Base-by-base conservation (phyloP, 2,797 vertebrate genomes). In the Moxostoma hubbsi region DNA sequence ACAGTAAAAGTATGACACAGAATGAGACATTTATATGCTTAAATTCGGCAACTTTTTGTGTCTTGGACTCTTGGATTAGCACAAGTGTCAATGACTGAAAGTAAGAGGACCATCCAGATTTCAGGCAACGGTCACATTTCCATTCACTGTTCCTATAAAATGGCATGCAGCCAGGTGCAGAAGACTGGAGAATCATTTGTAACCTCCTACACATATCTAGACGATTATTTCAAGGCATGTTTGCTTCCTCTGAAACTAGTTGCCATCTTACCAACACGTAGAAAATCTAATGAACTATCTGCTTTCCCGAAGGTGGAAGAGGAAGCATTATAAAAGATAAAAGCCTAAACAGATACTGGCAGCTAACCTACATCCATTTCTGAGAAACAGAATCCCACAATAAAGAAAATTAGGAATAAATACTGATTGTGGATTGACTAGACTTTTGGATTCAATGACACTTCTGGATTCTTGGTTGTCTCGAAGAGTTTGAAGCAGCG, bases 171-270 rank as follows among this genome's bases (percentile, higher is more conserved):
- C 13, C 85, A 81, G 71, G 66, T 84, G 51, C 65, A 64, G n/a
- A 18, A 63, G 69, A 79, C 36, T 58, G 78, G 57, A 24, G 45
- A 72, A 72, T 64, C 55, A 7, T 78, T 43, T 15, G 12, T 15
- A 65, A 65, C 15, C 65, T 75, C 79, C 76, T 64, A 84, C 75
- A 79, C 74, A 68, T 50, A 54, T 69, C 43, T 61, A 82, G 49
- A 80, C 59, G 68, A 36, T 66, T 7, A 53, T 70, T 77, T 70
- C 67, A 78, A 6, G 67, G 63, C 8, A 24, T 4, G 36, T 13
- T 61, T 59, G 66, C 75, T 77, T 70, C 75, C 58, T 45, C 67
- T 61, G 49, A 77, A 74, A 71, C 79, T 57, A 11, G 63, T 58
- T 7, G 1, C 45, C 13, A 12, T 80, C 64, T 76, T 50, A 67